Percentiles rank a stretch among this genome's conserved stretches.
phyloP scores from a whole-genome alignment of 2,888 invertebrate species.

The Tipula vernalis region DNA sequence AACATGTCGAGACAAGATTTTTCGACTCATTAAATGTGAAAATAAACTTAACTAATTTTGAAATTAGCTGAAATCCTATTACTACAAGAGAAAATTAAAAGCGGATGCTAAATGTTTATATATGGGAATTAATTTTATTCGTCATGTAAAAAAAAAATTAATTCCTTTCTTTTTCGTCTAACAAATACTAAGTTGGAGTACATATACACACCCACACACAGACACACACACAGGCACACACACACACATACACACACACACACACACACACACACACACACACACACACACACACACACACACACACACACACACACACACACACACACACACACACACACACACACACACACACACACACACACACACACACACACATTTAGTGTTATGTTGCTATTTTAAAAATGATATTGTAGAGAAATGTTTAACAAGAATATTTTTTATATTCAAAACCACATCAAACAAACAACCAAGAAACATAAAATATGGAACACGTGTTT shows the following conservation, averaged over 20 bases:
- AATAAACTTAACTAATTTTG: background rate
- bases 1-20: background rate
- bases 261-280: background rate
- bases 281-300: background rate
- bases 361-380: background rate
- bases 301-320: background rate
- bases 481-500: background rate
- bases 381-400: background rate
- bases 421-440: background rate
- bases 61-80: background rate
- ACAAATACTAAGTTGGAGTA: background rate
- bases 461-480: background rate
- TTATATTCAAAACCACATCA: background rate
- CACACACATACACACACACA: background rate
- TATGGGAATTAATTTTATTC: background rate
- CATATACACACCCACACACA: background rate
- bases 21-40: background rate
- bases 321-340: background rate
- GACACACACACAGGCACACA: too few relatives aligned
- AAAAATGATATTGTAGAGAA: background rate
- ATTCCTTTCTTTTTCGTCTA: background rate
- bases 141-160: background rate
- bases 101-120: background rate
- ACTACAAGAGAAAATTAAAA: background rate
- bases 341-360: background rate